phyloP scores from a whole-genome alignment of 2,888 invertebrate genomes.

The Drosophila yooni region DNA sequence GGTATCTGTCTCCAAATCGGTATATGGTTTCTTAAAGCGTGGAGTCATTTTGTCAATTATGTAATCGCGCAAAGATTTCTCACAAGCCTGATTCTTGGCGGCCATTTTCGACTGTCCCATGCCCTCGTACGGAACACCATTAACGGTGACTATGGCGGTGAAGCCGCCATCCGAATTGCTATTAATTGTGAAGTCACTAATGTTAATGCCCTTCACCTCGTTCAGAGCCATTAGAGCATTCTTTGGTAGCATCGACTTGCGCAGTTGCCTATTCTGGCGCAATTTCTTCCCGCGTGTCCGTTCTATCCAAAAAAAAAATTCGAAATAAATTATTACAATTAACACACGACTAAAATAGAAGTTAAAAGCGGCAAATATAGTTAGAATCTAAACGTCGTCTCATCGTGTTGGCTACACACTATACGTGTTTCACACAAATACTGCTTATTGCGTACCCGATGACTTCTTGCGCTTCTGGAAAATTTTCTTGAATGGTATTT shows the following conservation, averaged over 20 bases:
- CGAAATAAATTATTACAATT: not conserved
- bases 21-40: slow-evolving; percentile 47
- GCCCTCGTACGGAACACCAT: slow-evolving; percentile 88
- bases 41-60: slow-evolving; percentile 86
- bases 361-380: not conserved
- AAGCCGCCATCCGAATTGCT: slow-evolving; percentile 84
- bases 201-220: slow-evolving; percentile 87
- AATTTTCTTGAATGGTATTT: slow-evolving; percentile 83
- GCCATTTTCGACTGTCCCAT: slow-evolving; percentile 84
- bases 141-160: slow-evolving; percentile 87
- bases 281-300: slow-evolving; percentile 86
- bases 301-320: slow-evolving; percentile 58
- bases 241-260: slow-evolving; percentile 92
- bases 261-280: slow-evolving; percentile 90
- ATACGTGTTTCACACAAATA: not conserved
- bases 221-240: slow-evolving; percentile 95
- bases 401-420: not conserved
- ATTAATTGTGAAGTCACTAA: slow-evolving; percentile 82
- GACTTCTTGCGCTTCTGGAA: slow-evolving; percentile 84
- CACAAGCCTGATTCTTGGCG: slow-evolving; percentile 92
- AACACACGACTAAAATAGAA: not conserved
- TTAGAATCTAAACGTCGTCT: not conserved
- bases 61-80: slow-evolving; percentile 90
- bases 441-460: slow-evolving; percentile 68
- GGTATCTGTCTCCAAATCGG: slow-evolving; percentile 67